These are phyloP conservation scores for Trematomus bernacchii DNA, from an alignment of 2,797 vertebrate species.

Conservation along the genomic window DNA sequence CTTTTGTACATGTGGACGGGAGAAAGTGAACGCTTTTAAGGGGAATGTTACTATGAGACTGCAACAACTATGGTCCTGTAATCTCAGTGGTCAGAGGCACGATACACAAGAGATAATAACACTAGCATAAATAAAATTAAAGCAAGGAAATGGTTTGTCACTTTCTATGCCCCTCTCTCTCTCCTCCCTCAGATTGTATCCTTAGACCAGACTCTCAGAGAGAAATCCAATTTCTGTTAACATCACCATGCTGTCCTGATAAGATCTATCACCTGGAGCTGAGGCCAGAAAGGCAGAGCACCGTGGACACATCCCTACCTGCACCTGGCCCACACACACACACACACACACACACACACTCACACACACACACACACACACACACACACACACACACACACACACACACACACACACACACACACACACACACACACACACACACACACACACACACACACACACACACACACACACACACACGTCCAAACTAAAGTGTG, in stretches of 20 bases:
- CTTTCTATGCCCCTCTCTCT: constrained; percentile 36
- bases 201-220: constrained; percentile 65
- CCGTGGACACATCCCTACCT: constrained; percentile 57
- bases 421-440: not conserved
- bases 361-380: no score
- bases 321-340: constrained; percentile 53
- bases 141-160: constrained; percentile 56
- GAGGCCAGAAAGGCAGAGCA: constrained; percentile 58
- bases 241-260: constrained; percentile 79
- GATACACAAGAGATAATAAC: constrained; percentile 16
- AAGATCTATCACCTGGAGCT: constrained; percentile 77
- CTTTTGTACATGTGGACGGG: not conserved
- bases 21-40: constrained; percentile 16
- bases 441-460: constrained; percentile 10
- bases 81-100: constrained; percentile 18
- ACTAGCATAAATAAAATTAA: constrained; percentile 33
- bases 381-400: not conserved
- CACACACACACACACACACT: constrained; percentile 31
- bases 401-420: no score
- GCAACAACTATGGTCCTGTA: constrained; percentile 27
- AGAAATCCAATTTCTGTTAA: constrained; percentile 83
- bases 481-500: constrained; percentile 5
- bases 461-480: not conserved
- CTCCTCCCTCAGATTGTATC: constrained; percentile 39
- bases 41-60: not conserved